phyloP scores from a whole-genome alignment of 2,888 invertebrate species.

The Sisyra terminalis region DNA sequence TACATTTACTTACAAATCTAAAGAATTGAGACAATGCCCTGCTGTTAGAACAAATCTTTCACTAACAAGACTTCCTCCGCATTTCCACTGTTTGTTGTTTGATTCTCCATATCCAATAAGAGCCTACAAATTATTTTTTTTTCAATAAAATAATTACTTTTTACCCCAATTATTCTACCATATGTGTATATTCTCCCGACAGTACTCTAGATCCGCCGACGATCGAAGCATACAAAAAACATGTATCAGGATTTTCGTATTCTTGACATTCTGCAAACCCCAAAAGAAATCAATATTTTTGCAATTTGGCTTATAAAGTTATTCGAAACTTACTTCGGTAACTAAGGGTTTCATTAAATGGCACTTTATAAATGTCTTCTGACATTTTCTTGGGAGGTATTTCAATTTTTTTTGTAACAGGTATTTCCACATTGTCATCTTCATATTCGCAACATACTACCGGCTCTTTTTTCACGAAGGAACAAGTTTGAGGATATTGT shows the following conservation, averaged over 20 bases:
- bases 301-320: not conserved
- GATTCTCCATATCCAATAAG: slow-evolving; percentile 14
- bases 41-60: slow-evolving; percentile 36
- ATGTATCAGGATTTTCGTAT: not conserved
- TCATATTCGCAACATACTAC: slow-evolving; percentile 10
- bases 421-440: no score
- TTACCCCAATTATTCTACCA: slow-evolving; percentile 15
- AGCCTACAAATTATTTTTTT: slow-evolving; percentile 13
- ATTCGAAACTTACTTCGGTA: not conserved
- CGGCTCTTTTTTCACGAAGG: slow-evolving; percentile 3
- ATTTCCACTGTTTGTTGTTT: slow-evolving; percentile 21
- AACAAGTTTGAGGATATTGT: slow-evolving; percentile 8
- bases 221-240: slow-evolving; percentile 11
- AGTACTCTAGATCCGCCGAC: slow-evolving; percentile 17
- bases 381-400: not conserved
- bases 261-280: not conserved
- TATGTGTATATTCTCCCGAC: slow-evolving; percentile 19
- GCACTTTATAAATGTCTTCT: not conserved
- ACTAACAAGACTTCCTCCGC: slow-evolving; percentile 39
- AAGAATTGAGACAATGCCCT: slow-evolving; percentile 31
- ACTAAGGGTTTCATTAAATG: not conserved
- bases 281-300: not conserved
- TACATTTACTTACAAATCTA: not conserved
- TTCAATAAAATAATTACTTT: slow-evolving; percentile 1
- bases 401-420: not conserved